A percentile compares a stretch with the other conserved stretches of the same genome.
phyloP scores from a whole-genome alignment of 1,140 invertebrate genomes.

The Pseudomyrmex concolor region DNA sequence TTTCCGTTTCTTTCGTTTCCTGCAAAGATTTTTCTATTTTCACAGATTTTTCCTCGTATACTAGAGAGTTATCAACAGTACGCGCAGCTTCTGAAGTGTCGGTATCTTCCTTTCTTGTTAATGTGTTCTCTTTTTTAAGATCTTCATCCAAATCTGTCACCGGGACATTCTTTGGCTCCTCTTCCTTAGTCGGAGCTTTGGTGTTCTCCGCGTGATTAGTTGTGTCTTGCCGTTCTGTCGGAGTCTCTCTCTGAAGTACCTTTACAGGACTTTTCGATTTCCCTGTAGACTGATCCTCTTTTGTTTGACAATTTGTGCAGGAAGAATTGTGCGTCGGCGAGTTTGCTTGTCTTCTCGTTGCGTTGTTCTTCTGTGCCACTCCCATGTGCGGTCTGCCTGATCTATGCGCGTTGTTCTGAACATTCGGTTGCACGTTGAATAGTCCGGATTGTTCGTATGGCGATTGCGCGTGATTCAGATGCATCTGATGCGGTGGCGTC shows the following conservation, averaged over 20 bases:
- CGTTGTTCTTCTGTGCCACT: conserved; percentile 73
- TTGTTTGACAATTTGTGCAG: conserved; percentile 68
- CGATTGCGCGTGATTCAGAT: conserved; percentile 65
- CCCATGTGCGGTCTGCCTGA: conserved; percentile 67
- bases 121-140: conserved; percentile 46
- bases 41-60: conserved; percentile 22
- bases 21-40: conserved; percentile 33
- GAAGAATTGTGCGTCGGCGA: conserved; percentile 71
- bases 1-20: conserved; percentile 49
- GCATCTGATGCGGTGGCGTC: conserved; percentile 48
- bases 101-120: conserved; percentile 15
- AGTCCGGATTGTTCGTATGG: conserved; percentile 65
- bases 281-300: conserved; percentile 30
- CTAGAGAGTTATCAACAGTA: conserved; percentile 1
- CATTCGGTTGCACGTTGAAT: conserved; percentile 51
- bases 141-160: conserved; percentile 77
- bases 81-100: neutral
- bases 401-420: conserved; percentile 53
- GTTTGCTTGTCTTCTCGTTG: conserved; percentile 71
- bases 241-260: conserved; percentile 70
- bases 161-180: conserved; percentile 69
- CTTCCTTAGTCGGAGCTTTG: conserved; percentile 46
- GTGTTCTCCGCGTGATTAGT: conserved; percentile 54
- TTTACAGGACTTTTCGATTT: conserved; percentile 74
- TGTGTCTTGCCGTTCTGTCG: conserved; percentile 50